Evolutionary conservation across 1,140 invertebrate genomes (phyloP), one percentile per base, ranked within the genome.

Genomic region (Planococcus citri): DNA sequence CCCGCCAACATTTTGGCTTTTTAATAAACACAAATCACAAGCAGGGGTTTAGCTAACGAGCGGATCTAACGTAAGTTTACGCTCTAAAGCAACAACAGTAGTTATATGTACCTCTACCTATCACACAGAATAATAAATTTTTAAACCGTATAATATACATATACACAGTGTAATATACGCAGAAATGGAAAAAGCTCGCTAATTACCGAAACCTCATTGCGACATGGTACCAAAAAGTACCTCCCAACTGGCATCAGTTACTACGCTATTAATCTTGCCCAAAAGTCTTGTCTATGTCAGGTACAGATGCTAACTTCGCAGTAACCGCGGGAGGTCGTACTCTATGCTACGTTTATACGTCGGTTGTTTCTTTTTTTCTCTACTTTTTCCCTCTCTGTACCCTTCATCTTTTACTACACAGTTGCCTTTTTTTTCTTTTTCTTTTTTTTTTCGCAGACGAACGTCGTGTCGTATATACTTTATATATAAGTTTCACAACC

Each of bases 251-350:
- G 41, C 41, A 51, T 51, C 60, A 20, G 25, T 64, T 64, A 64
- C 60, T 4, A 2, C 60, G 60, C 60, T 27, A 64, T 64, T 64
- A 64, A 64, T 64, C 60, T 64, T 64, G 60, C 22, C 60, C 60
- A 64, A 64, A 64, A 64, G 60, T 64, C 60, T 64, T 64, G 60
- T 64, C 60, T 64, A 64, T 21, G 60, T 64, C 60, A 64, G 60
- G 22, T 27, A 64, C 60, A 64, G 60, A 64, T 64, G 60, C 60
- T 64, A 64, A 64, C 60, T 64, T 64, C 22, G 25, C 60, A 64
- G 24, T 64, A 64, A 64, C 60, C 21, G 22, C 60, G 41, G 41
- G 41, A 51, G 41, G 41, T 51, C 41, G 41, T 51, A 20, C 41
- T 51, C 41, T n/a, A n/a, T 3, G 41, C n/a, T 51, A n/a, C n/a